A percentile compares a stretch with the other conserved stretches of the same genome.
phyloP scores from a whole-genome alignment of 2,797 vertebrate species.

The Danionella dracula region DNA sequence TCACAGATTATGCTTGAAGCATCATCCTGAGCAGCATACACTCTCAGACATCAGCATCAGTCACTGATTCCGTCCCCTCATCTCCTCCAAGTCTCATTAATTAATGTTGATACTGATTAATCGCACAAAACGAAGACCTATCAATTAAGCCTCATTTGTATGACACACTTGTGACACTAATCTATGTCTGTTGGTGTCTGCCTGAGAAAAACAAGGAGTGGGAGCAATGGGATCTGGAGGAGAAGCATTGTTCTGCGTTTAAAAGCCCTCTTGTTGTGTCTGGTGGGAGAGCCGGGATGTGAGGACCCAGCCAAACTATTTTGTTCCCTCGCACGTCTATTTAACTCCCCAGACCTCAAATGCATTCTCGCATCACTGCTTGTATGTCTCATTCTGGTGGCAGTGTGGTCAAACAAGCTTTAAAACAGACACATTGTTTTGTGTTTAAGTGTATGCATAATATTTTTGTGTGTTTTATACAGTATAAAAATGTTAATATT shows the following conservation, averaged over 20 bases:
- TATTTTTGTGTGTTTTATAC: no score
- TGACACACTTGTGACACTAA: slow-evolving; percentile 48
- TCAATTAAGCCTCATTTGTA: slow-evolving; percentile 57
- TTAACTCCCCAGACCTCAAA: slow-evolving; percentile 16
- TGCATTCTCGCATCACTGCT: not conserved
- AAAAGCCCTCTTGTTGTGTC: slow-evolving; percentile 26
- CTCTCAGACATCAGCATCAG: slow-evolving; percentile 17
- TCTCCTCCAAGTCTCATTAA: slow-evolving; percentile 44
- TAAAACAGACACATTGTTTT: no score
- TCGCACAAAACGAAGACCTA: slow-evolving; percentile 46
- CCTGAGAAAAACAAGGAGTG: no score
- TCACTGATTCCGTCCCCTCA: slow-evolving; percentile 17
- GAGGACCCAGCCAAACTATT: slow-evolving; percentile 36
- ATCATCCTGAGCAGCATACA: slow-evolving; percentile 9
- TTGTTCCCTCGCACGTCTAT: slow-evolving; percentile 42
- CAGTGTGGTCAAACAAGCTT: no score
- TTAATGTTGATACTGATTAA: slow-evolving; percentile 54
- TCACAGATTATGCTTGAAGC: slow-evolving; percentile 21
- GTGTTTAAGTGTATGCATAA: no score
- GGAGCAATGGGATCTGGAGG: no score
- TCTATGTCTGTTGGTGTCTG: slow-evolving; percentile 40
- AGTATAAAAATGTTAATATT: no score
- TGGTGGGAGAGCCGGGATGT: slow-evolving; percentile 41
- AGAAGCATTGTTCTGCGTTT: not conserved
- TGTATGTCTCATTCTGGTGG: not conserved